A percentile compares a stretch with the other conserved stretches of the same genome.
Conservation (phyloP, 2,113 vertebrate genomes). For the Acrocephalus kingi region DNA sequence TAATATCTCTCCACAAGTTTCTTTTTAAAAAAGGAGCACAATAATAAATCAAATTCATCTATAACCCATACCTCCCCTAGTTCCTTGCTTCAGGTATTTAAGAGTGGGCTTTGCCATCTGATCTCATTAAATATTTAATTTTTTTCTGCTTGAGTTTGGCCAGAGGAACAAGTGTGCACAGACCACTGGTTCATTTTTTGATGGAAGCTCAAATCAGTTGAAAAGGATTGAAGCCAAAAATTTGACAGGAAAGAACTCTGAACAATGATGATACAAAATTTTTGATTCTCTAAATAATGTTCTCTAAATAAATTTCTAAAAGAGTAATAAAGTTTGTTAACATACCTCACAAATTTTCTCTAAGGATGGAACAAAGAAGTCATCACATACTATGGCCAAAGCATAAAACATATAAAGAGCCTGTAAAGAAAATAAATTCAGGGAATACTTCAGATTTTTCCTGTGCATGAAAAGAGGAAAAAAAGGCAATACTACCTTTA, state of each 20-base stretch:
- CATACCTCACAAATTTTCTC: conserved; percentile 98
- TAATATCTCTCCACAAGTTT: background rate
- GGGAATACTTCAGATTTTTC: background rate
- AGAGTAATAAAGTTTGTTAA: background rate
- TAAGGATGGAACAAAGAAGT: conserved; percentile 95
- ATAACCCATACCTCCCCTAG: background rate
- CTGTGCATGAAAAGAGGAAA: background rate
- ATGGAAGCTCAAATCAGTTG: background rate
- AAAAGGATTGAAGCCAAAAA: background rate
- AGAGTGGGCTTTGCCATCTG: background rate
- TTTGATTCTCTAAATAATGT: background rate
- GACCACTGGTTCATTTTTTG: background rate
- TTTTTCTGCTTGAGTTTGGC: background rate
- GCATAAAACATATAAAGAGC: conserved; percentile 98
- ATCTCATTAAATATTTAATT: background rate
- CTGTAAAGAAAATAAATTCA: conserved; percentile 65
- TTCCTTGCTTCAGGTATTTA: background rate
- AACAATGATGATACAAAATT: background rate
- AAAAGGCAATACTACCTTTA: background rate
- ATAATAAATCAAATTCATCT: background rate
- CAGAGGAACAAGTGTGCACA: background rate
- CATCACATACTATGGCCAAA: conserved; percentile 93
- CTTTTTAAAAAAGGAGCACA: background rate
- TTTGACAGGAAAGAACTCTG: background rate
- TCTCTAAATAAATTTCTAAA: background rate